Evolutionary conservation across 2,113 vertebrate genomes (phyloP).

Genomic region (Tyrannus savana): DNA sequence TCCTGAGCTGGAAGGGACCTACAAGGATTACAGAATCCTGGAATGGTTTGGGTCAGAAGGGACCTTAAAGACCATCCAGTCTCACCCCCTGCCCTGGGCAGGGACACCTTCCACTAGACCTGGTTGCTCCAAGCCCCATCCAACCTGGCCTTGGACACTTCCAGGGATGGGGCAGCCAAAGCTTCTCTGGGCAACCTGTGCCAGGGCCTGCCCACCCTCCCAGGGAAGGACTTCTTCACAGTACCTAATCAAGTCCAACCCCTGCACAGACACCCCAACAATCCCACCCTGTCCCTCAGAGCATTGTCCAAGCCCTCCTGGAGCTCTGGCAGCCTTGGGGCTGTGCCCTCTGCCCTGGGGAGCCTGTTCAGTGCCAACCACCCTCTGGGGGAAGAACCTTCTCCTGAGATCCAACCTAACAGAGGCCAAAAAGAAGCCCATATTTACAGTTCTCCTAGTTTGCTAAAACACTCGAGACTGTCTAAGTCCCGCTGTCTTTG

Average conservation of each 20-base stretch:
- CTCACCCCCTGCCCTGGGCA: neutral
- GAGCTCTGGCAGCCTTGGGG: neutral
- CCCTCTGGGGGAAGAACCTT: neutral
- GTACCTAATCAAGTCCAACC: neutral
- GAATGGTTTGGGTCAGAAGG: neutral
- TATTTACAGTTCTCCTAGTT: neutral
- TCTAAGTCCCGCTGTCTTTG: neutral
- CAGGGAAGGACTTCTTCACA: neutral
- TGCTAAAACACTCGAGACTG: neutral
- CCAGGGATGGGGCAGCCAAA: neutral
- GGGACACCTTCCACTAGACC: neutral
- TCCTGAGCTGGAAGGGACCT: neutral
- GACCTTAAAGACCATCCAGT: neutral
- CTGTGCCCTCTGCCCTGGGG: neutral
- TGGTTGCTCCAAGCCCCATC: neutral
- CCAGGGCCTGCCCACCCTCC: neutral
- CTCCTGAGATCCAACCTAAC: neutral
- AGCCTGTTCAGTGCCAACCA: neutral
- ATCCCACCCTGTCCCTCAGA: neutral
- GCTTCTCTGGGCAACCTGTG: neutral
- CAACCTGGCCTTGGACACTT: neutral
- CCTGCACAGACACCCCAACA: neutral
- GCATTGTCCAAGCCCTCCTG: accelerated
- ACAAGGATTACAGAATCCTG: neutral
- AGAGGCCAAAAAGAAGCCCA: neutral